A percentile compares a stretch with the other conserved stretches of the same genome.
phyloP scores from a whole-genome alignment of 2,113 vertebrate species.

The Amphiprion percula region DNA sequence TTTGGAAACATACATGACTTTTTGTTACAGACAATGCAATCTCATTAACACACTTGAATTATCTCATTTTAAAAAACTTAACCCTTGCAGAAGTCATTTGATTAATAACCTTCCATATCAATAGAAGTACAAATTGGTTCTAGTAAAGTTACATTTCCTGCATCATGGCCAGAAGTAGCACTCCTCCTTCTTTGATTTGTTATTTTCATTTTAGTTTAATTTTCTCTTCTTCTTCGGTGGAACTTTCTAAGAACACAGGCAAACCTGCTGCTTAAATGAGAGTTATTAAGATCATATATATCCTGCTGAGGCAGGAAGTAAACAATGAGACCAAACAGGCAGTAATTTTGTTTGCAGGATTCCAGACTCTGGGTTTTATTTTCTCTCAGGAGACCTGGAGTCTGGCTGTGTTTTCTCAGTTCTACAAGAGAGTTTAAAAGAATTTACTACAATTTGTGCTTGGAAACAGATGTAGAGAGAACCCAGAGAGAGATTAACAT shows the following conservation, averaged over 20 bases:
- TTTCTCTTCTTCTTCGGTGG: neutral
- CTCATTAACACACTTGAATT: neutral
- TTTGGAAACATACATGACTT: neutral
- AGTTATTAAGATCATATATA: conserved; percentile 24
- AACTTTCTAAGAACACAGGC: neutral
- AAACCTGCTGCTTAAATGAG: conserved; percentile 23
- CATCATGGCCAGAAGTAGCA: neutral
- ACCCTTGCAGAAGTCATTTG: neutral
- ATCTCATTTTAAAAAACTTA: neutral
- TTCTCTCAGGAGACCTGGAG: conserved; percentile 16
- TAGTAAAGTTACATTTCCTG: neutral
- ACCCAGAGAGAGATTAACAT: conserved; percentile 21
- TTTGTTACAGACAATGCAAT: too few relatives aligned
- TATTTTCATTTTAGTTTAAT: neutral
- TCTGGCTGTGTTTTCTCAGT: conserved; percentile 35
- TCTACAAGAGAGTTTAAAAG: conserved; percentile 13
- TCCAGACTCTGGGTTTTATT: conserved; percentile 17
- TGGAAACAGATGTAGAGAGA: conserved; percentile 16
- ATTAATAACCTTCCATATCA: neutral
- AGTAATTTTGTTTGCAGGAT: conserved; percentile 13
- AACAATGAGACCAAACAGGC: conserved; percentile 32
- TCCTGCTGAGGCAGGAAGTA: conserved; percentile 14
- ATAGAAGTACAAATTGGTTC: neutral
- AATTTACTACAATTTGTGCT: conserved; percentile 33
- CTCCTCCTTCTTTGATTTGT: neutral